Evolutionary conservation across 2,888 invertebrate genomes (phyloP).

Genomic region (Diaperis boleti): DNA sequence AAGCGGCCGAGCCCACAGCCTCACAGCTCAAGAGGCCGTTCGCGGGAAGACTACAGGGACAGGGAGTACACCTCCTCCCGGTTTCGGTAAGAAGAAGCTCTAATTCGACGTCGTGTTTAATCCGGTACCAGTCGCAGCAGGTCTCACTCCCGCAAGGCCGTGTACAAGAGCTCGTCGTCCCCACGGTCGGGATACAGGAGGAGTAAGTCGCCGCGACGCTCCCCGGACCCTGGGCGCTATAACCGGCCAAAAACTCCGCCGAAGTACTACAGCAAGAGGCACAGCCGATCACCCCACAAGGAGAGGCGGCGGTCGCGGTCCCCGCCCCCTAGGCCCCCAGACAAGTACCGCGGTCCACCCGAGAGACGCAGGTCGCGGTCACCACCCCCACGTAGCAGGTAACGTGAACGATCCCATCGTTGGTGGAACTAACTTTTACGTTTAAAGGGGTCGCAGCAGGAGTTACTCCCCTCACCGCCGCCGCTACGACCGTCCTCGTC

Average conservation of each 20-base stretch:
- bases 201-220: not conserved
- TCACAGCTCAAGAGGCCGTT: constrained; percentile 12
- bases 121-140: constrained; percentile 10
- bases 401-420: not conserved
- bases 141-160: constrained; percentile 1
- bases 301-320: not conserved
- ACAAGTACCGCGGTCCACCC: not conserved
- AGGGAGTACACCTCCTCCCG: not conserved
- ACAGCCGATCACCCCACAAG: not conserved
- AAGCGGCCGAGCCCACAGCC: constrained; percentile 13
- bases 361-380: constrained; percentile 3
- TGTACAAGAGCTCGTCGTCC: constrained; percentile 4
- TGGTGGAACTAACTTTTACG: not conserved
- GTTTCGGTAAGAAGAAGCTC: constrained; percentile 8
- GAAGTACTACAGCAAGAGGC: constrained; percentile 1
- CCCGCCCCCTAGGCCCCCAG: constrained; percentile 3
- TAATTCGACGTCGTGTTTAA: not conserved
- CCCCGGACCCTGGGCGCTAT: not conserved
- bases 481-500: not conserved
- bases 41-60: not conserved
- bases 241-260: not conserved
- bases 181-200: not conserved
- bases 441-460: constrained; percentile 9
- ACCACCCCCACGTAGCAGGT: constrained; percentile 11
- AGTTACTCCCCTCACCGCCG: constrained; percentile 5